phyloP scores from a whole-genome alignment of 1,140 invertebrate species.

The Dendrolimus punctatus region DNA sequence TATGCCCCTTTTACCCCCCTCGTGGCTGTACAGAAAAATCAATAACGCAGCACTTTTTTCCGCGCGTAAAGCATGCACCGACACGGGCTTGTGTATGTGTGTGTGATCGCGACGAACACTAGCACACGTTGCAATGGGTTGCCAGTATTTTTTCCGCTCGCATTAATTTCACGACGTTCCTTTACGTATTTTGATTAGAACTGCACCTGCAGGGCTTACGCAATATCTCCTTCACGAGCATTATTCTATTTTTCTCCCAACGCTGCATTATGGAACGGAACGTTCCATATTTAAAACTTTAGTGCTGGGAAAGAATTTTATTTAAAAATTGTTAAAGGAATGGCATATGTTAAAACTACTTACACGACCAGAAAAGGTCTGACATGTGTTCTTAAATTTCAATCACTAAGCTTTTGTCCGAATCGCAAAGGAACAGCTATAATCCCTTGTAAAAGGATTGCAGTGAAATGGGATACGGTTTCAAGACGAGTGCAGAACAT shows the following conservation, averaged over 20 bases:
- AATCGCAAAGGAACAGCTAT: constrained; percentile 36
- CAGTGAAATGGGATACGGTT: constrained; percentile 34
- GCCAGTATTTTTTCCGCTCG: constrained; percentile 52
- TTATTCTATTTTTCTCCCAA: too few species aligned
- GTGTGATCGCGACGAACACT: constrained; percentile 43
- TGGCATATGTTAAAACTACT: too few species aligned
- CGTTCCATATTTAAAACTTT: too few species aligned
- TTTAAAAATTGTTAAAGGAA: too few species aligned
- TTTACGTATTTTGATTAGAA: constrained; percentile 39
- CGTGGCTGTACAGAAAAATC: constrained; percentile 64
- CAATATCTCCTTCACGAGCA: constrained; percentile 13
- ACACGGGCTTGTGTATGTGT: constrained; percentile 32
- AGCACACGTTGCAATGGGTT: constrained; percentile 31
- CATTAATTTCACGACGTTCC: constrained; percentile 43
- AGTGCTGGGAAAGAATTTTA: too few species aligned
- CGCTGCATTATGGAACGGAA: too few species aligned
- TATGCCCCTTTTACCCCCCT: constrained; percentile 27
- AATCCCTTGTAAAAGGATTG: constrained; percentile 51
- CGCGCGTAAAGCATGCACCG: constrained; percentile 69
- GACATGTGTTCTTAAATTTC: constrained; percentile 12
- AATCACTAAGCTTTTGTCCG: constrained; percentile 38
- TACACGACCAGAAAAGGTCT: too few species aligned
- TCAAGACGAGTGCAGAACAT: constrained; percentile 26
- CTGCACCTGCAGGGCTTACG: constrained; percentile 44
- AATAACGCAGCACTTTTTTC: constrained; percentile 70